Base-by-base conservation (phyloP, 1,140 invertebrate species). In the Drosophila repletoides region DNA sequence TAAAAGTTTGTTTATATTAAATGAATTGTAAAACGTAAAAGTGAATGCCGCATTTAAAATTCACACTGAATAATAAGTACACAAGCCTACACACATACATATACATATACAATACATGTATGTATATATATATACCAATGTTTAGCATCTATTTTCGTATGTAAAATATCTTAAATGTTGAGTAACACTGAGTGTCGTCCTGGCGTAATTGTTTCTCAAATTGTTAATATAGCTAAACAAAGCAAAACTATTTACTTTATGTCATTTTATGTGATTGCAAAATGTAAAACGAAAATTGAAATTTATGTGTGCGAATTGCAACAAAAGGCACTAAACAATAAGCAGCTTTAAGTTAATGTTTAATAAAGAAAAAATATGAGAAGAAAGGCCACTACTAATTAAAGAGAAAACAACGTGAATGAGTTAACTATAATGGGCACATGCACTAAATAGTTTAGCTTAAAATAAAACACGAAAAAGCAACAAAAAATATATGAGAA, bases 271-370 rank as follows among this genome's bases (percentile, higher is more conserved):
- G 79, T 83, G 79, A 83, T 84, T 76, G 33, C 65, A 74, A 67
- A 69, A 33, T 69, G 49, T 63, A 28, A 64, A 72, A 51, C 45
- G 33, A 40, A 77, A 59, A 43, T 33, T 33, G 33, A 52, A 69
- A 55, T 69, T 69, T 61, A n/a, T n/a, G 52, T 48, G 48, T 71
- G 60, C 48, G 41, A 34, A 49, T 19, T 60, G 34, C 28, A 51
- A 40, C n/a, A 31, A 38, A 19, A 55, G 21, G 65, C 59, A 43
- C 41, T 69, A 49, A 51, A 59, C 52, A 70, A 64, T 83, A 83
- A 84, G 61, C 74, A 84, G 74, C 61, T 79, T 83, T 83, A 83
- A 84, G 79, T 84, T 83, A 79, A 84, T 77, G 56, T 77, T 65
- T 74, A 77, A 75, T 21, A 21, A 65, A 12, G 31, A 58, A 58